Percentiles rank a stretch among this genome's conserved stretches.
These are phyloP conservation scores for Coboldia fuscipes DNA, from an alignment of 1,140 invertebrate species.

Conservation along the genomic window DNA sequence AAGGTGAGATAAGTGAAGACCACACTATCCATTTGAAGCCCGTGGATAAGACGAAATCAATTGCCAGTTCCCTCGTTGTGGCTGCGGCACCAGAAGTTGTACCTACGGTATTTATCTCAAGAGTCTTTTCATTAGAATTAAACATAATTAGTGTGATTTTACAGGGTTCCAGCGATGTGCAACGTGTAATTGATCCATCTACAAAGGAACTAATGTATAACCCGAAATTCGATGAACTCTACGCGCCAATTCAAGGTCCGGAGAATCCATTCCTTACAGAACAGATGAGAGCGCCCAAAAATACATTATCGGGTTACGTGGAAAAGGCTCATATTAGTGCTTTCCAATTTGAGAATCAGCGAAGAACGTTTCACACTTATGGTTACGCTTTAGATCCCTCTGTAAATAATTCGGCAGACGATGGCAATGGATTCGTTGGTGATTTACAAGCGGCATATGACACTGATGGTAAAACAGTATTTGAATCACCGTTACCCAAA, in stretches of 20 bases:
- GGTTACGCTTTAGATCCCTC: constrained; percentile 93
- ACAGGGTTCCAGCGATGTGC: constrained; percentile 29
- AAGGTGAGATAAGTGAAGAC: constrained; percentile 20
- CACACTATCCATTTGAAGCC: constrained; percentile 21
- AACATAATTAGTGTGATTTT: constrained; percentile 6
- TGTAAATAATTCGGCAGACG: constrained; percentile 38
- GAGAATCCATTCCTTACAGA: constrained; percentile 79
- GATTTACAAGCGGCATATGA: constrained; percentile 33
- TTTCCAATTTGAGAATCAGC: constrained; percentile 96
- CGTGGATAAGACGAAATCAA: constrained; percentile 17
- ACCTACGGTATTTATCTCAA: constrained; percentile 35
- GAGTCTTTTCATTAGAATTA: constrained; percentile 4
- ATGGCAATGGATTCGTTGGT: constrained; percentile 44
- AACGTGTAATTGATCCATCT: constrained; percentile 42
- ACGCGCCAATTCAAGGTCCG: constrained; percentile 76
- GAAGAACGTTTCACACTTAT: constrained; percentile 84
- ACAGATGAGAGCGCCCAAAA: constrained; percentile 68
- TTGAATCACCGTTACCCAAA: constrained; percentile 55
- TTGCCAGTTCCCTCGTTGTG: constrained; percentile 35
- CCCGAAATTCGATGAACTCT: constrained; percentile 90
- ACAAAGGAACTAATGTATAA: constrained; percentile 71
- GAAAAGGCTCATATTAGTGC: constrained; percentile 89
- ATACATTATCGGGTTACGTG: constrained; percentile 85
- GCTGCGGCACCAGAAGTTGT: constrained; percentile 61
- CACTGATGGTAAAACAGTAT: constrained; percentile 61